These are phyloP conservation scores for Anagrus nilaparvatae DNA, from an alignment of 1,140 invertebrate species.

Conservation along the genomic window DNA sequence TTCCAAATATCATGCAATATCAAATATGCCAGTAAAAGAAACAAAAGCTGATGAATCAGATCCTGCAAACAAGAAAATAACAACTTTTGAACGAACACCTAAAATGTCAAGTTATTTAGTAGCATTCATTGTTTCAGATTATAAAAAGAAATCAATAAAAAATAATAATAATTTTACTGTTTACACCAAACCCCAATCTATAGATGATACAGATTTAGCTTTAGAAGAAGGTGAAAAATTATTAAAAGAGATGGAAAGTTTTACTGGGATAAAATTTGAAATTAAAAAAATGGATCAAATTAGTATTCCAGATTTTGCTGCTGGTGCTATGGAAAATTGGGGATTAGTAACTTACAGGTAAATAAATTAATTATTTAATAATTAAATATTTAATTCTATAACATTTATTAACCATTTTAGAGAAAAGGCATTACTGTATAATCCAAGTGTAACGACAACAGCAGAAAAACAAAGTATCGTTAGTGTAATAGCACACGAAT, in stretches of 20 bases:
- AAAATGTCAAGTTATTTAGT: slow-evolving; percentile 68
- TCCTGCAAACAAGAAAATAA: neutral
- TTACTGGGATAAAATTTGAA: slow-evolving; percentile 16
- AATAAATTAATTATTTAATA: slow-evolving; percentile 28
- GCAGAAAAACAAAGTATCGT: slow-evolving; percentile 43
- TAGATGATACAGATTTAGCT: slow-evolving; percentile 42
- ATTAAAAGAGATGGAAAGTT: slow-evolving; percentile 20
- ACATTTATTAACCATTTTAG: slow-evolving; percentile 29
- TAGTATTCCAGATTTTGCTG: slow-evolving; percentile 64
- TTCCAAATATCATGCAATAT: slow-evolving; percentile 30
- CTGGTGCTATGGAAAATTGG: slow-evolving; percentile 83
- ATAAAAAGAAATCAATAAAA: slow-evolving; percentile 27
- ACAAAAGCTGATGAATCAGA: neutral
- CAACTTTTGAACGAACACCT: slow-evolving; percentile 20
- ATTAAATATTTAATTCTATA: neutral
- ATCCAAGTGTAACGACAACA: slow-evolving; percentile 39
- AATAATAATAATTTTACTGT: slow-evolving; percentile 17
- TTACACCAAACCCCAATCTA: slow-evolving; percentile 45
- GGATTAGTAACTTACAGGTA: slow-evolving; percentile 52
- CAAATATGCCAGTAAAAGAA: slow-evolving; percentile 39
- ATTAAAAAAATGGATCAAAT: slow-evolving; percentile 50
- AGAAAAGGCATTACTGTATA: slow-evolving; percentile 48
- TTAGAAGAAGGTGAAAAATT: slow-evolving; percentile 22
- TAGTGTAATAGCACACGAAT: slow-evolving; percentile 52
- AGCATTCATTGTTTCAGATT: slow-evolving; percentile 64